phyloP scores from a whole-genome alignment of 1,140 invertebrate genomes.

The Drosophila nannoptera region DNA sequence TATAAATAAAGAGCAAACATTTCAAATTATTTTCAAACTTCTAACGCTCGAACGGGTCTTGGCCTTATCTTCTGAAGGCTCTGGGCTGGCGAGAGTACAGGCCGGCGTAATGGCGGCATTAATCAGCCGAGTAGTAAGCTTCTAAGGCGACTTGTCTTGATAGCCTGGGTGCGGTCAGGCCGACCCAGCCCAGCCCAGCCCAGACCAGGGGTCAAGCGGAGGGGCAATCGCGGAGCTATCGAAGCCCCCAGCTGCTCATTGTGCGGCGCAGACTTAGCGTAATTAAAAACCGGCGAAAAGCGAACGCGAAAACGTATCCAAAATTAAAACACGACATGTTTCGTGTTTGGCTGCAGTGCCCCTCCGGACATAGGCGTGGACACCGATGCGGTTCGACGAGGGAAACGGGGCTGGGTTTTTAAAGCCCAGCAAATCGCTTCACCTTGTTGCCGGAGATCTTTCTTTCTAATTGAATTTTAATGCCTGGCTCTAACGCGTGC shows the following conservation, averaged over 20 bases:
- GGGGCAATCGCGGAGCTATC: conserved; percentile 45
- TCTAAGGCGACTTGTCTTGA: conserved; percentile 47
- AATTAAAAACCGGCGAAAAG: conserved; percentile 58
- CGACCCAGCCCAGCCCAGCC: conserved; percentile 17
- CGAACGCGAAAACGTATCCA: conserved; percentile 7
- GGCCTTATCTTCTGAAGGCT: conserved; percentile 22
- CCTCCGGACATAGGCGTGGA: conserved; percentile 21
- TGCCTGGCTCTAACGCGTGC: conserved; percentile 22
- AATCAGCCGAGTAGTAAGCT: conserved; percentile 20
- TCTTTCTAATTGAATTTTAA: conserved; percentile 71
- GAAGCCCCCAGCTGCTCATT: not conserved
- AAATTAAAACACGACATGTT: conserved; percentile 50
- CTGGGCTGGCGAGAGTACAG: conserved; percentile 2
- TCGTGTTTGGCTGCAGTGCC: conserved; percentile 56
- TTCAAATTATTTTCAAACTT: conserved; percentile 1
- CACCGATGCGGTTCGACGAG: conserved; percentile 18
- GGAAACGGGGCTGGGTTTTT: not conserved
- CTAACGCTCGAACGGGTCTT: conserved; percentile 4
- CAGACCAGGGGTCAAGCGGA: too few species aligned
- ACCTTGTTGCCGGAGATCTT: conserved; percentile 28
- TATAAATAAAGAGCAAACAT: not conserved
- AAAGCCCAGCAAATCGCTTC: conserved; percentile 26
- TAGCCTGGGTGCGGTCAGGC: conserved; percentile 57
- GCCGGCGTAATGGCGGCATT: conserved; percentile 19
- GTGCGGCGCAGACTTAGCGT: conserved; percentile 54